Evolutionary conservation across 2,113 vertebrate genomes (phyloP), one percentile per base, ranked within the genome.

Genomic region (Oreochromis spilurus): DNA sequence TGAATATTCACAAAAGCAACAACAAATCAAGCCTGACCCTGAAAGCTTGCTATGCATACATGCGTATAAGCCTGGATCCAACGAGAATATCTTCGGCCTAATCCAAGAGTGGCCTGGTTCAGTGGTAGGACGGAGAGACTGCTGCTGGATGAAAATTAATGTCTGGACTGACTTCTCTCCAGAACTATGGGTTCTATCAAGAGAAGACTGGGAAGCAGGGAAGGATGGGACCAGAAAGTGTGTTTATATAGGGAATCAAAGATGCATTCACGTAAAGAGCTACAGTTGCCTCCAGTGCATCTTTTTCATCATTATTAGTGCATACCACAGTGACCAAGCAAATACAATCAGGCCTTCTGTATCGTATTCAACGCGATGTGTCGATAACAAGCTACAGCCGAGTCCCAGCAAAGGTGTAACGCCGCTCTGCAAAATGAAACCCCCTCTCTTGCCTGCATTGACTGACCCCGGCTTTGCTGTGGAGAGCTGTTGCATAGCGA

Each of bases 401-500:
- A 17, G 55, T 60, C 38, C 79, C 36, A 34, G 12, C 11, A 43
- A 48, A 57, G 36, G 36, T 80, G 16, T 57, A 36, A 81, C 16
- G 34, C 54, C 24, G 79, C 79, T 12, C 79, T 45, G 14, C 36
- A 55, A 58, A 81, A 81, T 29, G 4, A 81, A 24, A 17, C 7
- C 9, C 16, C 19, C 9, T 17, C 1, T 24, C 58, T 55, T 81
- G 31, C 78, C 88, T 75, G 91, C 89, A 88, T 75, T 31, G 85
- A 36, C 53, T 14, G 57, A n/a, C 65, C 24, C 65, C 31, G 75
- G 43, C 36, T 86, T 77, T 78, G 81, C 79, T 26, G 78, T 81
- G 55, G 85, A 72, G 82, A 84, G 83, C 84, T 86, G 90, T 92
- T 92, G 92, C 94, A 87, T 70, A 34, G 88, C 75, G 79, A 83